A percentile compares a stretch with the other conserved stretches of the same genome.
Conservation (phyloP, 2,888 invertebrate species). For the Mythimna lalbum region DNA sequence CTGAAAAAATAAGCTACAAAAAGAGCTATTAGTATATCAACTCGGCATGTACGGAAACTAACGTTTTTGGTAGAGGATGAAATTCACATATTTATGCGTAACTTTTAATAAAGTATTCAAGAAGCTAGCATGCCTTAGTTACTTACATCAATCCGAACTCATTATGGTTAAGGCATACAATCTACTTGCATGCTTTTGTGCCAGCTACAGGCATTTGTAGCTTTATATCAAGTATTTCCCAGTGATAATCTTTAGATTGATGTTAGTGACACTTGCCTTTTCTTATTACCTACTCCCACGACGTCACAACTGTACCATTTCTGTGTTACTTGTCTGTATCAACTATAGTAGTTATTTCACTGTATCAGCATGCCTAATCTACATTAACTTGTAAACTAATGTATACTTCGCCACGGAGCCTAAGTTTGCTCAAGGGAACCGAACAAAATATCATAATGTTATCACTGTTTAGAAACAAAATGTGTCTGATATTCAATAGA, state of each 20-base stretch:
- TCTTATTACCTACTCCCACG: conserved; percentile 9
- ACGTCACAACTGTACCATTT: conserved; percentile 45
- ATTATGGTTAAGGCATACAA: too few relatives aligned
- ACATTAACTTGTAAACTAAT: conserved; percentile 32
- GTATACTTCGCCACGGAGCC: conserved; percentile 49
- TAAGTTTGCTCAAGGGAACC: conserved; percentile 47
- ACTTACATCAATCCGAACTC: too few relatives aligned
- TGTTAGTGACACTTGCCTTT: background rate
- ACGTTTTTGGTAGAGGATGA: background rate
- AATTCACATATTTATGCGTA: background rate
- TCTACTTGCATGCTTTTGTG: too few relatives aligned
- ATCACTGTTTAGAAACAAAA: conserved; percentile 55
- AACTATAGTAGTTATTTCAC: conserved; percentile 45
- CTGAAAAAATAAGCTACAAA: too few relatives aligned
- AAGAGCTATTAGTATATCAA: background rate
- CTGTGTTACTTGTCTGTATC: conserved; percentile 55
- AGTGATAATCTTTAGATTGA: background rate
- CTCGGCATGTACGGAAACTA: background rate
- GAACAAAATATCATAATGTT: conserved; percentile 33
- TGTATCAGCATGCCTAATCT: conserved; percentile 52
- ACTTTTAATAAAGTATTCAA: too few relatives aligned
- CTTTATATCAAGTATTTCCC: background rate
- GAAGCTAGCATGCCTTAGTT: too few relatives aligned
- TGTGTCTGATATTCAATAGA: conserved; percentile 57
- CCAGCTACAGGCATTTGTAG: too few relatives aligned